Base-by-base conservation (phyloP, 2,888 invertebrate species). In the Automeris io region DNA sequence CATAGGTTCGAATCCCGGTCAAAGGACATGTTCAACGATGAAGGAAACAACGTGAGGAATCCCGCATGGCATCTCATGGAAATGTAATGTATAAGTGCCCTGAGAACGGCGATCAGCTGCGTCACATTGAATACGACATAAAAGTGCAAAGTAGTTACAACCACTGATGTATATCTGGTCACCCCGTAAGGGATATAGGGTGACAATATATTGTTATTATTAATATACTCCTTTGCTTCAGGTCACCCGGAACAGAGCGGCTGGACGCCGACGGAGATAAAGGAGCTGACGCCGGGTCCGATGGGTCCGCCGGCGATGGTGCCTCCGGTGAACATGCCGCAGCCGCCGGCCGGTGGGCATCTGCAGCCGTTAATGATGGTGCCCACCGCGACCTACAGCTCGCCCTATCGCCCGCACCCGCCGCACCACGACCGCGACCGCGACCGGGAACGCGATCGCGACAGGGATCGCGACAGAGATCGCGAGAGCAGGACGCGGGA, bases 231-330 rank as follows among this genome's bases (percentile, higher is more conserved):
- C n/a, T n/a, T n/a, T 34, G 18, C 41, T 18, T 0, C 49, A 79
- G 79, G 74, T 21, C 79, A 78, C 46, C 68, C 70, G 0, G 88
- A 88, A 47, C 77, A 76, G 45, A 63, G 70, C 3, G 88, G 86
- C 11, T 92, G 92, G 92, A 86, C 87, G 18, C 91, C 92, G 5
- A 73, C 73, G 3, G 91, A 92, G 47, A 91, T 92, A 39, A 92
- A 92, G 66, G 90, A 92, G 60, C 71, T 92, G 40, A 91, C 92
- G 1, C 91, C 91, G 0, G 91, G 90, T 0, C 88, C 90, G 2
- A 64, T 72, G 60, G 68, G 61, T 2, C 70, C 69, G 6, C 70
- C 54, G 32, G 80, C 75, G 51, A 68, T 72, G 49, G 76, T 70
- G 31, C 74, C 78, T 32, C 60, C 71, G 41, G 50, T 58, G 48